Base-by-base conservation (phyloP, 2,797 vertebrate species). In the Alcedo atthis region DNA sequence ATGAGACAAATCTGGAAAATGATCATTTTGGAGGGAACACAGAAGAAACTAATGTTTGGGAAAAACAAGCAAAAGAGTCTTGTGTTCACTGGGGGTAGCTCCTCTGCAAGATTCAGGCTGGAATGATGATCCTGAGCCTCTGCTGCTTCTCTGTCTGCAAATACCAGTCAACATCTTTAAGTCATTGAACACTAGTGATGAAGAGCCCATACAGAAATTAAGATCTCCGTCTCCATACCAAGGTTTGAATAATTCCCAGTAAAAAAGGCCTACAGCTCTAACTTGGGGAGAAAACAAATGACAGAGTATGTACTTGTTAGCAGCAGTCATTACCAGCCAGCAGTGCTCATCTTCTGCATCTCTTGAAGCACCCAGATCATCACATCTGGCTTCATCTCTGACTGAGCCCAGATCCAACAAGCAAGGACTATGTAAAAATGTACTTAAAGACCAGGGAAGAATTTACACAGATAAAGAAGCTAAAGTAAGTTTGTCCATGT, bases 261-360 rank as follows among this genome's bases (percentile, higher is more conserved):
- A 64, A 42, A 74, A 71, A 79, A 58, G 8, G 58, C 59, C 46
- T 76, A 30, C 48, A 69, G 75, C 55, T 63, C 28, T 40, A 67
- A 30, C 24, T 54, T n/a, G 51, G 43, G 40, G 32, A 68, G 70
- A 86, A 92, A 84, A 30, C 12, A 91, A 85, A 87, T 2, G 5
- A 66, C 42, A 13, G 55, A 64, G 75, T 1, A 1, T 16, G 15
- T 9, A 5, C 43, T 70, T 2, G 0, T 63, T 40, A 85, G 46
- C 1, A 0, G n/a, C 33, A 45, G 12, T 64, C 5, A 1, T 40
- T 48, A 81, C 43, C 10, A 70, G 68, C 13, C 28, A 63, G 42
- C 53, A 76, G 33, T 5, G 22, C 4, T 64, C 45, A 58, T 8
- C 33, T 54, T 45, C 28, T 61, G 19, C n/a, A 51, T 32, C 49